phyloP scores from a whole-genome alignment of 2,797 vertebrate species.

The Phalloptychus januarius region DNA sequence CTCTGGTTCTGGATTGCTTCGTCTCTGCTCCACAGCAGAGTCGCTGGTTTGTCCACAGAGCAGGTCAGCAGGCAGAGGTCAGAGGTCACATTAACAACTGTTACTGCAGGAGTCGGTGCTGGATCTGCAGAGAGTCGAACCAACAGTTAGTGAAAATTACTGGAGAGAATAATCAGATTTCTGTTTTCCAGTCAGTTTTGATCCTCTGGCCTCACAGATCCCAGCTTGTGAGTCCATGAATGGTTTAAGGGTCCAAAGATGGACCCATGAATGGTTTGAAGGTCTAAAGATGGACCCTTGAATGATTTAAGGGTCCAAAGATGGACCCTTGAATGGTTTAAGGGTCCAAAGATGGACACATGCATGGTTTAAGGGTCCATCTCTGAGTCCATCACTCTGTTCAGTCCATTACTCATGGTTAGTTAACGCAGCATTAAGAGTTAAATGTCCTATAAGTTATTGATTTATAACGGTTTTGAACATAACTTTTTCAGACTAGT shows the following conservation, averaged over 20 bases:
- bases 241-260: too few species aligned
- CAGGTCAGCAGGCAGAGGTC: neutral
- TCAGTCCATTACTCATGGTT: too few species aligned
- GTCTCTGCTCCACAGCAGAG: neutral
- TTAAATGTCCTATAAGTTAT: too few species aligned
- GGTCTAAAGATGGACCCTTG: too few species aligned
- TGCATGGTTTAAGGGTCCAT: too few species aligned
- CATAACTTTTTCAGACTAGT: too few species aligned
- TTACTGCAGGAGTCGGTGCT: slow-evolving; percentile 17
- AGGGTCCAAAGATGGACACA: too few species aligned
- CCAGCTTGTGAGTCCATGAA: neutral
- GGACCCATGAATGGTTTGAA: too few species aligned
- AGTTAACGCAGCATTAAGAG: too few species aligned
- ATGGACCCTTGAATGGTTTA: neutral
- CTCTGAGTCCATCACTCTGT: too few species aligned
- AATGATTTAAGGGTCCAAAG: too few species aligned
- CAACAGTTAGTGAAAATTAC: neutral
- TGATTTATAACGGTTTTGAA: too few species aligned
- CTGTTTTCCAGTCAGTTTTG: neutral
- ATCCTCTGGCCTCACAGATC: neutral
- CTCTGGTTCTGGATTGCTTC: neutral
- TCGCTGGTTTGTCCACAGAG: neutral
- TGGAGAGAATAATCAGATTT: neutral
- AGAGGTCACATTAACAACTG: neutral
- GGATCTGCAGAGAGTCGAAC: slow-evolving; percentile 5